Base-by-base conservation (phyloP, 1,140 invertebrate species). In the Procambarus virginalis region DNA sequence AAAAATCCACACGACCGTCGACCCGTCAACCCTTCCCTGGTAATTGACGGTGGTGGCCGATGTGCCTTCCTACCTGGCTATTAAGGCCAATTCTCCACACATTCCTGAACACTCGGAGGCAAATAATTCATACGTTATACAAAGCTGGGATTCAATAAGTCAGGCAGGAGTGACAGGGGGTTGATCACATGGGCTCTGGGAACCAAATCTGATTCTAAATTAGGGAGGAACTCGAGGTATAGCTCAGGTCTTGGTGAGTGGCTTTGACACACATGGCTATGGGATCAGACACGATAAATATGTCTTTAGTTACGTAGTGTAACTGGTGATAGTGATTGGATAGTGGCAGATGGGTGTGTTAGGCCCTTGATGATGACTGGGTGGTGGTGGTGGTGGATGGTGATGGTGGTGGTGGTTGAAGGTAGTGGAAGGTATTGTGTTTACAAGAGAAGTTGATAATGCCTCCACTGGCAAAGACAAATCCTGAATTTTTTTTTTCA, bases 41-140 rank as follows among this genome's bases (percentile, higher is more conserved):
- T 82, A 82, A 82, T 82, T 82, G 80, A 9, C 46, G 80, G 80
- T 82, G 58, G 58, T 20, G 20, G 80, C 34, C 46, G 58, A 48
- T n/a, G 58, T 82, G 60, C 34, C 51, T 46, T 22, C 12, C n/a
- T 64, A 82, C 80, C 80, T 64, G 80, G 17, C 58, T 55, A 82
- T 82, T 82, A 82, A 12, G 22, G 12, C 22, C 68, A 45, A 82
- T 82, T 68, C 80, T 46, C 80, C n/a, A 82, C 80, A 82, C 80
- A 82, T 82, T 68, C 58, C 22, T 82, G 68, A 82, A 82, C 80
- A 82, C 80, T 82, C 68, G 48, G 51, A 34, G 80, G 80, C n/a
- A 64, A 68, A 82, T 82, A 82, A 82, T 82, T 64, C 49, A 20
- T 46, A 34, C 9, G 5, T 14, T 82, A 51, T 82, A 82, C 80